A percentile compares a stretch with the other conserved stretches of the same genome.
Conservation (phyloP, 2,888 invertebrate genomes). For the Sturmia bella region DNA sequence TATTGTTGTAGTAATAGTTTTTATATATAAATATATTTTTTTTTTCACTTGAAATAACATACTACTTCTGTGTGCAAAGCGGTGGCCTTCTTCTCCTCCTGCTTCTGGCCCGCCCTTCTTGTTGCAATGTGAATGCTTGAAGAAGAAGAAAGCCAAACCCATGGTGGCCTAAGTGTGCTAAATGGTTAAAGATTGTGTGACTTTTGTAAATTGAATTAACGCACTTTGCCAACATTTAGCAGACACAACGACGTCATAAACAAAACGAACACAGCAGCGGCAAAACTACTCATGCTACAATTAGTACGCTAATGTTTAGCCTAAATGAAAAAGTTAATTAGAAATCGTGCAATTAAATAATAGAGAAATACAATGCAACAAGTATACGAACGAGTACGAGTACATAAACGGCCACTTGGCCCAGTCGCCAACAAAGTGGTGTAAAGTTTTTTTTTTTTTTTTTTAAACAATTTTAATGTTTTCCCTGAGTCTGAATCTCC, state of each 20-base stretch:
- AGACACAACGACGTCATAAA: conserved; percentile 63
- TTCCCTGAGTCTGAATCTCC: neutral
- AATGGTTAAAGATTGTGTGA: conserved; percentile 60
- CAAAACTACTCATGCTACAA: neutral
- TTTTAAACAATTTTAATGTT: neutral
- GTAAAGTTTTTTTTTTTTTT: neutral
- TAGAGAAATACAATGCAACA: neutral
- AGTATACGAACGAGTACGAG: neutral
- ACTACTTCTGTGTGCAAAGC: conserved; percentile 6
- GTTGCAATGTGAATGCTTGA: neutral
- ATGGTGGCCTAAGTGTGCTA: conserved; percentile 51
- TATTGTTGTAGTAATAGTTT: conserved; percentile 27
- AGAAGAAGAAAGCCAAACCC: conserved; percentile 2
- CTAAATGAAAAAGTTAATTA: conserved; percentile 36
- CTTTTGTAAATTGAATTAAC: conserved; percentile 66
- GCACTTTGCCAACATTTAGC: conserved; percentile 66
- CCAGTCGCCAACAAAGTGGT: conserved; percentile 6
- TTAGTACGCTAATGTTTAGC: conserved; percentile 15
- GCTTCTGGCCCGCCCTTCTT: neutral
- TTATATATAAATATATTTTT: conserved; percentile 2
- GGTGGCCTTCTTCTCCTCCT: conserved; percentile 33
- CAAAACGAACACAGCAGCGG: conserved; percentile 8
- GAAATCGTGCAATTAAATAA: neutral
- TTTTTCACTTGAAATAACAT: conserved; percentile 6
- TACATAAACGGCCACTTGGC: conserved; percentile 29